These are phyloP conservation scores for Heliconius melpomene DNA, from an alignment of 1,140 invertebrate genomes.

Conservation along the genomic window DNA sequence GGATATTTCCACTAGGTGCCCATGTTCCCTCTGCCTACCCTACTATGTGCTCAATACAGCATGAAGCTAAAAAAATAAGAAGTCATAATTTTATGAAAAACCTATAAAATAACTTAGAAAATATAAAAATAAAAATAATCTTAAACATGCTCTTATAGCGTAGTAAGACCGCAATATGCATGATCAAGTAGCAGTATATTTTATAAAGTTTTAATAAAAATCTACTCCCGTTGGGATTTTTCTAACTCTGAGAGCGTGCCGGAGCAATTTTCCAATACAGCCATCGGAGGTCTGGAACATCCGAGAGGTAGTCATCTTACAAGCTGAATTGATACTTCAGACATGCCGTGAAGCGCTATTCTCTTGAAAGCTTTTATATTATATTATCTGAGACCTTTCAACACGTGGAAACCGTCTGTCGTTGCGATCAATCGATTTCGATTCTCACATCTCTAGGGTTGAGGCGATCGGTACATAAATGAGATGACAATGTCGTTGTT, in stretches of 20 bases:
- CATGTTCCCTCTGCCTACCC: too few relatives aligned
- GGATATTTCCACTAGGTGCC: too few relatives aligned
- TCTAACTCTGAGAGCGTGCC: constrained; percentile 49
- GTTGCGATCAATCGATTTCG: constrained; percentile 73
- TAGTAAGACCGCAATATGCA: constrained; percentile 30
- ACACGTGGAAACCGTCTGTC: constrained; percentile 77
- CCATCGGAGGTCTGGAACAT: constrained; percentile 69
- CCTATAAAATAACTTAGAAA: not conserved
- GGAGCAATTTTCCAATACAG: constrained; percentile 78
- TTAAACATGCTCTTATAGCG: constrained; percentile 16
- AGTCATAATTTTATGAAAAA: not conserved
- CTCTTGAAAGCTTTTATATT: constrained; percentile 81
- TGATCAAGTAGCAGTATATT: constrained; percentile 35
- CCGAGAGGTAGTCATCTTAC: constrained; percentile 74
- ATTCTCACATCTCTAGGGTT: constrained; percentile 69
- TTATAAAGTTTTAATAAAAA: constrained; percentile 76
- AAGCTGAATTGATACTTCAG: constrained; percentile 80
- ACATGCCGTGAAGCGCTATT: constrained; percentile 75
- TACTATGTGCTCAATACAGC: too few relatives aligned
- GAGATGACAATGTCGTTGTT: constrained; percentile 35
- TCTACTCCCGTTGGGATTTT: constrained; percentile 59
- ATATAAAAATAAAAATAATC: constrained; percentile 27
- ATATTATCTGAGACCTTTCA: constrained; percentile 81
- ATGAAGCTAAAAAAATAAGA: too few relatives aligned
- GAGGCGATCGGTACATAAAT: constrained; percentile 42